Base-by-base conservation (phyloP, 1,140 invertebrate species). In the Drosophila triauraria region DNA sequence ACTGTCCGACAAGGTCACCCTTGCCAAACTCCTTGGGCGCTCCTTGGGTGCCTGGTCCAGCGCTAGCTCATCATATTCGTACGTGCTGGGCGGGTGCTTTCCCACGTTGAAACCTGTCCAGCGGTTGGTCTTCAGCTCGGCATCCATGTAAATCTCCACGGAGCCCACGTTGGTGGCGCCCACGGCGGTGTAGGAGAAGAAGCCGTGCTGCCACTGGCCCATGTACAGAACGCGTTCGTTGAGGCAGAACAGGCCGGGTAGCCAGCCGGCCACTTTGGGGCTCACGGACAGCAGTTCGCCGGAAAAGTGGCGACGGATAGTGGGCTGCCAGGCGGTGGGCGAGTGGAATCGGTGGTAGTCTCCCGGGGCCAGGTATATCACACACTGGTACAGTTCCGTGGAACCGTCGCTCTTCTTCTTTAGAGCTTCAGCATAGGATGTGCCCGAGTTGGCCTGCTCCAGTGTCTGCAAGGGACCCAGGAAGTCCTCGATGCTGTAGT, bases 291-390 rank as follows among this genome's bases (percentile, higher is more conserved):
- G 92, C 4, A 99, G 92, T 93, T 99, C 97, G 35, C 98, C 98
- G 94, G 94, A 93, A 93, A 99, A 99, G 94, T 99, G 98, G 84
- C 98, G 94, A 51, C 99, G 93, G 79, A 97, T 96, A 9, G 94
- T 94, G 8, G 99, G 96, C 30, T 94, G 95, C 98, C 99, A 99
- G 69, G 99, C 95, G 8, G 96, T 95, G 0, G 99, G 97, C 4
- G 99, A 99, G 93, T 99, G 99, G 93, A 99, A 99, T 57, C 98
- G 94, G 92, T 99, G 99, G 94, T 99, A 99, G 93, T 99, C 98
- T 10, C 99, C 99, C 0, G 99, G 99, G 2, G 99, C 98, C 69
- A 99, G 93, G 93, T 99, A 99, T 77, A 99, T 97, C 8, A 99
- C 97, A 92, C 98, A 96, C 90, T 99, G 98, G 93, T 98, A 99